phyloP scores from a whole-genome alignment of 2,113 vertebrate genomes.

The Nematolebias whitei region DNA sequence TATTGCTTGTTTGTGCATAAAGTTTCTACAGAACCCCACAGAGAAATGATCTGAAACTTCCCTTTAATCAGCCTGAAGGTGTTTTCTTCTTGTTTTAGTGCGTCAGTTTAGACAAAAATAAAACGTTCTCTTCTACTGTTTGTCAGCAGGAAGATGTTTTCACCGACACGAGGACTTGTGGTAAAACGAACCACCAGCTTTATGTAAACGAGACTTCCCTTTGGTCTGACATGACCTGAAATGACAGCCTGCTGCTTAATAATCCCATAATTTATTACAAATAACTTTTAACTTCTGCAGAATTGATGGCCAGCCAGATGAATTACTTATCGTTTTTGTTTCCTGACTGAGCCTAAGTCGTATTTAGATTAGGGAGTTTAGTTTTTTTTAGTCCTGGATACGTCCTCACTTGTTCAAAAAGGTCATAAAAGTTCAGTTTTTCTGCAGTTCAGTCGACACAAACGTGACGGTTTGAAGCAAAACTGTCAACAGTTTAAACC shows the following conservation, averaged over 20 bases:
- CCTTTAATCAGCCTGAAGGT: slow-evolving; percentile 13
- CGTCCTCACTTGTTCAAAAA: background rate
- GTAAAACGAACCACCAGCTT: background rate
- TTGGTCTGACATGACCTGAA: background rate
- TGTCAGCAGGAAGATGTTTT: background rate
- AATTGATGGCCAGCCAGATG: too few relatives aligned
- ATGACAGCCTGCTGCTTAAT: background rate
- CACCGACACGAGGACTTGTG: background rate
- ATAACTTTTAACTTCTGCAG: too few relatives aligned
- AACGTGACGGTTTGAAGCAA: background rate
- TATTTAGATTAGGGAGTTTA: too few relatives aligned
- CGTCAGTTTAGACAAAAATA: background rate
- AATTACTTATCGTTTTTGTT: too few relatives aligned
- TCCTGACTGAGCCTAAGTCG: too few relatives aligned
- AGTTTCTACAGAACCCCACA: too few relatives aligned
- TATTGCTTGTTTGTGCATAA: background rate
- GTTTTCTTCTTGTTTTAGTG: slow-evolving; percentile 5
- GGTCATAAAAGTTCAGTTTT: background rate
- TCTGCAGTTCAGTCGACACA: background rate
- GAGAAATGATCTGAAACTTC: too few relatives aligned
- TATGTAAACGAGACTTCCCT: background rate
- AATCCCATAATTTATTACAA: too few relatives aligned
- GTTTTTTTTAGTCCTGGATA: background rate
- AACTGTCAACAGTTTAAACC: too few relatives aligned
- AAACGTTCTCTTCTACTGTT: too few relatives aligned